Percentiles rank a stretch among this genome's conserved stretches.
phyloP scores from a whole-genome alignment of 2,113 vertebrate species.

The Austrofundulus limnaeus region DNA sequence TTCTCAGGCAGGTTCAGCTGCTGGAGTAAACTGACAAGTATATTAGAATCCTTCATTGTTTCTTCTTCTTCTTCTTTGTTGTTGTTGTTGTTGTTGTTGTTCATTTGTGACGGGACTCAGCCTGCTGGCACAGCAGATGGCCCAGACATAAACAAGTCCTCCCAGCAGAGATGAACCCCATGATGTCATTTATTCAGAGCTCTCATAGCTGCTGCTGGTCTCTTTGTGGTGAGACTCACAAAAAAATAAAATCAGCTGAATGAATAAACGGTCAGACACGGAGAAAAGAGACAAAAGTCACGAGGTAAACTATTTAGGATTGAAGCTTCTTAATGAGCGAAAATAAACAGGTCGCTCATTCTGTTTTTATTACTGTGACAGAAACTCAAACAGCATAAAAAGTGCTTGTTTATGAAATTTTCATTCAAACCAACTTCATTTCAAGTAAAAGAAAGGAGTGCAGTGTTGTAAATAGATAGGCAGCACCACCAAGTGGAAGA shows the following conservation, averaged over 20 bases:
- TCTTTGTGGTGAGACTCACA: background rate
- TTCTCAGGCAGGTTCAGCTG: background rate
- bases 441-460: background rate
- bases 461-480: slow-evolving; percentile 6
- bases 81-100: background rate
- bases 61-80: too few relatives aligned
- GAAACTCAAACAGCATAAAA: too few relatives aligned
- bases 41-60: slow-evolving; percentile 6
- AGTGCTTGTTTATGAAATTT: background rate
- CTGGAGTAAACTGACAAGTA: background rate
- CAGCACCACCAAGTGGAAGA: slow-evolving; percentile 61
- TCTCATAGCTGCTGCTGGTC: background rate
- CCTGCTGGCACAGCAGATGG: slow-evolving; percentile 37
- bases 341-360: background rate
- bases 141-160: slow-evolving; percentile 10
- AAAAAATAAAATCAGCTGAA: slow-evolving; percentile 20
- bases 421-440: background rate
- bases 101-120: background rate
- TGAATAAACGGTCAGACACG: background rate
- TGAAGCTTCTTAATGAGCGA: too few relatives aligned
- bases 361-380: background rate
- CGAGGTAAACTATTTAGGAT: background rate
- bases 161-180: slow-evolving; percentile 2
- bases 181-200: slow-evolving; percentile 9
- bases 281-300: too few relatives aligned